Evolutionary conservation across 2,797 vertebrate genomes (phyloP).

Genomic region (Poecilia wingei): DNA sequence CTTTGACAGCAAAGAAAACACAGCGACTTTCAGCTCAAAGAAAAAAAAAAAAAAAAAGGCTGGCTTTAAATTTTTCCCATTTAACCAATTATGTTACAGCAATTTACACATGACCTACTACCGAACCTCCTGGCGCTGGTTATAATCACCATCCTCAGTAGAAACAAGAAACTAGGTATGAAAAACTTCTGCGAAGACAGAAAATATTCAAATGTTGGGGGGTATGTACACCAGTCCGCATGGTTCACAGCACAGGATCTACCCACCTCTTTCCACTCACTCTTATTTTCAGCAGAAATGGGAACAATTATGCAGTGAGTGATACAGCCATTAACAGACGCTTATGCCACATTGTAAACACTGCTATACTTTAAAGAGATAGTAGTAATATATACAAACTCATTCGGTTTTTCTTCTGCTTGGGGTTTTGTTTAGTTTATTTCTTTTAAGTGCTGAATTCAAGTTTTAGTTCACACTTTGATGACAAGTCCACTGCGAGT

Average conservation of each 20-base stretch:
- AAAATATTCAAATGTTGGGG: conserved; percentile 26
- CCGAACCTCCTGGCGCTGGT: conserved; percentile 44
- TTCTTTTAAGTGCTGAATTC: conserved; percentile 33
- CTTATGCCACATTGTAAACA: conserved; percentile 22
- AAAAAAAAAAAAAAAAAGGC: background rate
- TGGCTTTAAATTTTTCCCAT: conserved; percentile 39
- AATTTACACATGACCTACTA: conserved; percentile 59
- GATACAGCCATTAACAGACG: conserved; percentile 29
- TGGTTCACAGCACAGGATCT: conserved; percentile 28
- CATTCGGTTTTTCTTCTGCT: conserved; percentile 8
- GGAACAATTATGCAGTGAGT: conserved; percentile 15
- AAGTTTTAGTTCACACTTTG: conserved; percentile 10
- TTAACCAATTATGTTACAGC: conserved; percentile 64
- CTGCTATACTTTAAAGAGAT: conserved; percentile 12
- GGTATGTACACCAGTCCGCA: conserved; percentile 46
- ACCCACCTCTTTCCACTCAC: conserved; percentile 18
- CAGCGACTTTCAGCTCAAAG: conserved; percentile 32
- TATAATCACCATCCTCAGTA: conserved; percentile 46
- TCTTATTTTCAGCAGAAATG: conserved; percentile 25
- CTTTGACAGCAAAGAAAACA: conserved; percentile 40
- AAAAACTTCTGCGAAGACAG: conserved; percentile 28
- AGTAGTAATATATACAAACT: conserved; percentile 20
- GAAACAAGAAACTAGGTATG: conserved; percentile 34
- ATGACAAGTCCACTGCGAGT: conserved; percentile 7
- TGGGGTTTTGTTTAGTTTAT: background rate